A percentile compares a stretch with the other conserved stretches of the same genome.
phyloP scores from a whole-genome alignment of 2,113 vertebrate genomes.

The Bubalus kerabau region DNA sequence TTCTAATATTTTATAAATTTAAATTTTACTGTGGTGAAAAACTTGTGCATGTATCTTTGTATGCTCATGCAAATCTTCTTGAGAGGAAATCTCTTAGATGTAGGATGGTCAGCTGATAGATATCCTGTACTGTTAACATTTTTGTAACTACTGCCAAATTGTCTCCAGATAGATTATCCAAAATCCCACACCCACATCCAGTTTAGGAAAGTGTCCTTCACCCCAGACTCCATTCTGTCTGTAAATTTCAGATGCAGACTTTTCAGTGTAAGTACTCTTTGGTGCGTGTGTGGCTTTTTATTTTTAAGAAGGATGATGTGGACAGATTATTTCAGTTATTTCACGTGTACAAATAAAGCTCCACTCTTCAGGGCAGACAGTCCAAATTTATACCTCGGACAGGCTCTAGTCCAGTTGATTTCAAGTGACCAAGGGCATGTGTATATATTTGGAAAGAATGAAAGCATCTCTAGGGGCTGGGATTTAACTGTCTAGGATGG shows the following conservation, averaged over 20 bases:
- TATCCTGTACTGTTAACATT: neutral
- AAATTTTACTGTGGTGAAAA: neutral
- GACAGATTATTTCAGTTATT: constrained; percentile 11
- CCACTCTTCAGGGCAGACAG: neutral
- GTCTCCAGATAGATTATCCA: neutral
- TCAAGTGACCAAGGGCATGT: constrained; percentile 25
- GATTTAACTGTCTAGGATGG: constrained; percentile 40
- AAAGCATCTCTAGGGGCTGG: neutral
- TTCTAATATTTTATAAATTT: neutral
- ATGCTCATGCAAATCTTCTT: neutral
- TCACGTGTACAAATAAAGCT: constrained; percentile 5
- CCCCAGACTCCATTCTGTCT: neutral
- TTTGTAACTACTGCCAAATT: neutral
- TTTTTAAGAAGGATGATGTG: neutral
- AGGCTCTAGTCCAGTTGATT: constrained; percentile 35
- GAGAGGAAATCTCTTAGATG: neutral
- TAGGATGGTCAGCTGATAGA: neutral
- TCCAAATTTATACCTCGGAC: constrained; percentile 17
- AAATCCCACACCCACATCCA: neutral
- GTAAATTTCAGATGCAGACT: neutral
- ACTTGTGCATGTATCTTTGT: neutral
- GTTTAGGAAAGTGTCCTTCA: neutral
- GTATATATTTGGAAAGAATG: constrained; percentile 57
- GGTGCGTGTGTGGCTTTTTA: neutral
- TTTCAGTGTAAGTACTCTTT: neutral